phyloP scores from a whole-genome alignment of 2,888 invertebrate genomes.

The Heliconius sara region DNA sequence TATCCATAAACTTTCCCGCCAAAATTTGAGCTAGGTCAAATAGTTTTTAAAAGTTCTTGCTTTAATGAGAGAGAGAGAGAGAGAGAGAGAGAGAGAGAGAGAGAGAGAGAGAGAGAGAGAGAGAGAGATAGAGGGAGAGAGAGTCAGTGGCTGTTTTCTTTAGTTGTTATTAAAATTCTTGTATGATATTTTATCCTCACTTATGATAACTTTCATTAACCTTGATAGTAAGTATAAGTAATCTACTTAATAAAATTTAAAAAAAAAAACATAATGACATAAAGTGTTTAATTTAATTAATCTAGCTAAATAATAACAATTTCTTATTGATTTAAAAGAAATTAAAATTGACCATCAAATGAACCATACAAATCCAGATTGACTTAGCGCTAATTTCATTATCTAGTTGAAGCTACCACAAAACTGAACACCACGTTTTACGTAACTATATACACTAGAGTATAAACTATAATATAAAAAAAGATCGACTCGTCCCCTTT shows the following conservation, averaged over 20 bases:
- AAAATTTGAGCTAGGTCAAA: neutral
- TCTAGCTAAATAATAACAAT: no score
- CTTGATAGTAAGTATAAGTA: neutral
- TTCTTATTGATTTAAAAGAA: neutral
- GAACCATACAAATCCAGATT: slow-evolving; percentile 25
- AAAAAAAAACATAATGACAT: neutral
- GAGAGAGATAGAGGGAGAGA: no score
- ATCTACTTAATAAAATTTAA: neutral
- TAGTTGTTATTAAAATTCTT: no score
- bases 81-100: no score
- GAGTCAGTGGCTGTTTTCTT: no score
- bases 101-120: no score
- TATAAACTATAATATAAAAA: slow-evolving; percentile 32
- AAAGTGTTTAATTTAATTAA: neutral
- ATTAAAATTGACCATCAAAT: slow-evolving; percentile 18
- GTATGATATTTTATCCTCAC: no score
- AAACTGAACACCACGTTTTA: slow-evolving; percentile 31
- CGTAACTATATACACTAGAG: slow-evolving; percentile 37
- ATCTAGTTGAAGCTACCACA: slow-evolving; percentile 39
- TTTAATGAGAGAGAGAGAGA: neutral
- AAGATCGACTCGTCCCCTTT: slow-evolving; percentile 41
- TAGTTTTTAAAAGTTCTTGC: neutral
- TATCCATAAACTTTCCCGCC: neutral
- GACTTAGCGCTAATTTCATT: slow-evolving; percentile 41
- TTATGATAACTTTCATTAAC: neutral